Evolutionary conservation across 2,888 invertebrate species (phyloP), one percentile per base, ranked within the genome.

Genomic region (Dryococelus australis): DNA sequence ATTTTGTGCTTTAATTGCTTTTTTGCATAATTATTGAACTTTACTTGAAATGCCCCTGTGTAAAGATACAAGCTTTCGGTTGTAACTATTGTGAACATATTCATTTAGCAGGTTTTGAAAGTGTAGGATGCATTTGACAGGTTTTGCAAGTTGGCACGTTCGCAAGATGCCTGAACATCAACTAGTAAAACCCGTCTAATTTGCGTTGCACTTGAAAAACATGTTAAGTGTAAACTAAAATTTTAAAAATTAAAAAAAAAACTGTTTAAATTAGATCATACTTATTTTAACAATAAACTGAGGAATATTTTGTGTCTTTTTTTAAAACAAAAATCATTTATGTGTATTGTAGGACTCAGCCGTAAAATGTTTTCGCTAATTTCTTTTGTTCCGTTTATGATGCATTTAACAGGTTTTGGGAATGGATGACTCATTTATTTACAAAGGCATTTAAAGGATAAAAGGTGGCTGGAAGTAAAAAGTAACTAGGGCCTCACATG

Each of bases 21-120:
- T 84, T 84, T 47, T 13, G 26, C n/a, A 85, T 85, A 16, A 53
- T 20, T 53, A 85, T 28, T 26, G 65, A 47, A 85, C 9, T 85
- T 85, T n/a, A 85, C 47, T 85, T 53, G 24, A 85, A 85, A 85
- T 85, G 20, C 27, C 53, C 85, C 85, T 85, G 85, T 65, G 26
- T 53, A 35, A 85, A 53, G 65, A 9, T 65, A 85, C 65, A 85
- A 85, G 85, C 5, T 85, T 3, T 85, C 51, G 27, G 27, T 27
- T 85, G 65, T 53, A 27, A 85, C 53, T 85, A 53, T 85, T 85
- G 27, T 26, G 27, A 53, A 27, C 65, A 53, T 85, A 85, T 85
- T 85, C 51, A 85, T 85, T 85, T 85, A 53, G 53, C 65, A 53
- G 85, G 85, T 85, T 85, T 51, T 53, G 85, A 85, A 85, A 85